Percentiles rank a stretch among this genome's conserved stretches.
These are phyloP conservation scores for Torymus auratus DNA, from an alignment of 2,888 invertebrate species.

Conservation along the genomic window DNA sequence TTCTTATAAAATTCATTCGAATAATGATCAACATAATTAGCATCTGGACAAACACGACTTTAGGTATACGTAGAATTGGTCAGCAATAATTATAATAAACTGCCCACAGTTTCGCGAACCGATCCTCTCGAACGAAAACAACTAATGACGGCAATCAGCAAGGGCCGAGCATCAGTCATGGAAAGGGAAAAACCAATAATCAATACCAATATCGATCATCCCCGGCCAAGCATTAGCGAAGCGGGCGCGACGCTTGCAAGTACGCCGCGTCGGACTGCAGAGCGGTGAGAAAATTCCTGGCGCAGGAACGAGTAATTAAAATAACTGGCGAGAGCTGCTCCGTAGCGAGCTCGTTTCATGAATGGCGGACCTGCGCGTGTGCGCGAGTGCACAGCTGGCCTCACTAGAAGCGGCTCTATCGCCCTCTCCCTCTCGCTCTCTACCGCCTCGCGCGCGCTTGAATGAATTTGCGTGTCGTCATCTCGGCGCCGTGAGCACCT, in stretches of 20 bases:
- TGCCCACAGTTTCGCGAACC: too few species aligned
- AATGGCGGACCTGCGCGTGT: conserved; percentile 6
- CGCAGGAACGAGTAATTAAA: conserved; percentile 13
- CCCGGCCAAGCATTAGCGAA: too few species aligned
- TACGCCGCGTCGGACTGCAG: neutral
- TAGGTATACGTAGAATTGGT: too few species aligned
- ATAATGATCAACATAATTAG: too few species aligned
- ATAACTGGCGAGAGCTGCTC: neutral
- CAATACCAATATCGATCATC: neutral
- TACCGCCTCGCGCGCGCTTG: conserved; percentile 1
- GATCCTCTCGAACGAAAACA: too few species aligned
- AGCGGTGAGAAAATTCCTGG: conserved; percentile 8
- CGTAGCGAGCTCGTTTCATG: conserved; percentile 26
- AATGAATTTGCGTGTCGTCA: conserved; percentile 42
- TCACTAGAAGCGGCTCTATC: neutral
- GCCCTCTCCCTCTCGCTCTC: conserved; percentile 1
- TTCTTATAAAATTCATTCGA: too few species aligned
- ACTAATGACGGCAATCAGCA: too few species aligned
- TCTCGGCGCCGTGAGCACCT: conserved; percentile 39
- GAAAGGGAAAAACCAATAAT: neutral
- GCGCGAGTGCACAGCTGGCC: neutral
- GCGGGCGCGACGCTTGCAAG: too few species aligned
- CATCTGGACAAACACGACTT: too few species aligned
- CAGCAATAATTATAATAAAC: too few species aligned
- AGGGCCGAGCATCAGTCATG: too few species aligned